phyloP scores from a whole-genome alignment of 2,797 vertebrate genomes.

The Acridotheres tristis region DNA sequence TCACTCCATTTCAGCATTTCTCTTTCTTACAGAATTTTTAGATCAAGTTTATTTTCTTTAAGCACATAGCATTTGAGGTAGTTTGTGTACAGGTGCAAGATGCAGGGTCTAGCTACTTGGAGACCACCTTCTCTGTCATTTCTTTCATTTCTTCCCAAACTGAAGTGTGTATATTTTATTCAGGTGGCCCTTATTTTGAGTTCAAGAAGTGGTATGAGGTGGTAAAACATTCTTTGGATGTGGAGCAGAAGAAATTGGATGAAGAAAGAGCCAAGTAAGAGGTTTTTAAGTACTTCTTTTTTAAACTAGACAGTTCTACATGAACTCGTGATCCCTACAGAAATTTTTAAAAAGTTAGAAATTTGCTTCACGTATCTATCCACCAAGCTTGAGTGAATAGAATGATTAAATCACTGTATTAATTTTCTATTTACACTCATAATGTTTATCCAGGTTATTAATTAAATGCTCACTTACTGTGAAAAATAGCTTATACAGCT shows the following conservation, averaged over 20 bases:
- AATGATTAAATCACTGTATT: not conserved
- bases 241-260: constrained; percentile 67
- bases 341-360: not conserved
- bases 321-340: not conserved
- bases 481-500: not conserved
- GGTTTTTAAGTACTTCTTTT: not conserved
- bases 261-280: constrained; percentile 78
- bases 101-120: not conserved
- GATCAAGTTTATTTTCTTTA: not conserved
- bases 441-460: not conserved
- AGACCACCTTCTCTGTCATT: not conserved
- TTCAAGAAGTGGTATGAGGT: constrained; percentile 80
- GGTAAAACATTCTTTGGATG: constrained; percentile 74
- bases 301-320: not conserved
- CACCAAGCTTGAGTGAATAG: not conserved
- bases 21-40: not conserved
- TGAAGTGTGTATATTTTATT: not conserved
- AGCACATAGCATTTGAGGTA: not conserved
- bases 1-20: not conserved
- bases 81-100: not conserved
- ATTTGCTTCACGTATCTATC: not conserved
- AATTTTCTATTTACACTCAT: not conserved
- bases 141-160: not conserved
- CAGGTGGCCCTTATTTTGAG: constrained; percentile 72
- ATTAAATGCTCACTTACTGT: not conserved